Conservation (phyloP, 2,888 invertebrate genomes). For the Muschampia plurimacula region DNA sequence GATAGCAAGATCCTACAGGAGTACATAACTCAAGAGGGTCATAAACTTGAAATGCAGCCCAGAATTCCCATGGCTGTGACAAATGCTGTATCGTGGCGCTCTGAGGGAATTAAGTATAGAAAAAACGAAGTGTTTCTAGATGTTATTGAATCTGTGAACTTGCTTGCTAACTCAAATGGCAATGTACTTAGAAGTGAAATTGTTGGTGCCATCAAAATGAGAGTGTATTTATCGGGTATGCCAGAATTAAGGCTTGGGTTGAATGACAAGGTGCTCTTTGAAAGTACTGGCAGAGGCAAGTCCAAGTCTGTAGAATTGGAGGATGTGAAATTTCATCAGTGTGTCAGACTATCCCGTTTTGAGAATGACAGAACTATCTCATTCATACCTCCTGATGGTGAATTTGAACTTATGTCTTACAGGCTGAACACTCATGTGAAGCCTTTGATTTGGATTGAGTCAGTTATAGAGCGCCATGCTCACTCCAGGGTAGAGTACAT, state of each 20-base stretch:
- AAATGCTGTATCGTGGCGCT: slow-evolving; percentile 99
- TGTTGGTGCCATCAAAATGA: slow-evolving; percentile 99
- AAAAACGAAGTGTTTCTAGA: slow-evolving; percentile 99
- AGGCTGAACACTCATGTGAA: slow-evolving; percentile 98
- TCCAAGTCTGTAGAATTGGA: slow-evolving; percentile 99
- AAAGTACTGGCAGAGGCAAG: slow-evolving; percentile 98
- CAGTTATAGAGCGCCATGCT: slow-evolving; percentile 98
- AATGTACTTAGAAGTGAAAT: slow-evolving; percentile 99
- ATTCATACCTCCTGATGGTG: slow-evolving; percentile 99
- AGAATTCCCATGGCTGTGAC: slow-evolving; percentile 99
- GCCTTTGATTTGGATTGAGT: slow-evolving; percentile 99
- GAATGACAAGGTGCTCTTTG: slow-evolving; percentile 99
- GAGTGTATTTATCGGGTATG: slow-evolving; percentile 99
- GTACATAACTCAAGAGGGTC: slow-evolving; percentile 99
- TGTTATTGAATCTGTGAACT: slow-evolving; percentile 99
- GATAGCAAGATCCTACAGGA: slow-evolving; percentile 99
- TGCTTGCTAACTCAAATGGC: slow-evolving; percentile 97
- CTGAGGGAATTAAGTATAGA: slow-evolving; percentile 98
- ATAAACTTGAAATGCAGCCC: slow-evolving; percentile 98
- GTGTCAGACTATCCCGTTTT: slow-evolving; percentile 97
- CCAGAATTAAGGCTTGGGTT: slow-evolving; percentile 98
- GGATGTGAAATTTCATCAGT: slow-evolving; percentile 99
- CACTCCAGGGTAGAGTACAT: slow-evolving; percentile 99
- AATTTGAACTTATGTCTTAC: slow-evolving; percentile 99
- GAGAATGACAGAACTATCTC: slow-evolving; percentile 99